Conservation (phyloP, 1,140 invertebrate species). For the Cylas formicarius region DNA sequence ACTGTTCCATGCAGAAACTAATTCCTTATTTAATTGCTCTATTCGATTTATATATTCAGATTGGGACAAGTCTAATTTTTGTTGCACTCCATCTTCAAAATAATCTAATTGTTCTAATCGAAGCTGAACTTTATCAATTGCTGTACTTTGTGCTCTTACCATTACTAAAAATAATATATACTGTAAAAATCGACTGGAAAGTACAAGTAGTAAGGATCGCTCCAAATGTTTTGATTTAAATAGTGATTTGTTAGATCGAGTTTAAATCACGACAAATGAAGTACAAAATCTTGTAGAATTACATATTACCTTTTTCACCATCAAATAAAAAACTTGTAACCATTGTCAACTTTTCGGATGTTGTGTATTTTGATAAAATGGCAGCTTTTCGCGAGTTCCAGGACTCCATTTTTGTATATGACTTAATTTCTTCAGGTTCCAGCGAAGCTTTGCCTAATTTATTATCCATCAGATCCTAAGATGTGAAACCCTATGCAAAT, state of each 20-base stretch:
- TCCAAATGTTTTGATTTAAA: neutral
- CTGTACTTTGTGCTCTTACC: conserved; percentile 67
- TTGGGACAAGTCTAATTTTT: conserved; percentile 83
- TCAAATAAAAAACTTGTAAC: conserved; percentile 78
- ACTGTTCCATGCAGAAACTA: conserved; percentile 83
- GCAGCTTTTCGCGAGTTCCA: conserved; percentile 64
- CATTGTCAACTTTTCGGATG: conserved; percentile 84
- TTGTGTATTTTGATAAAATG: conserved; percentile 84
- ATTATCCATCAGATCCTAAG: conserved; percentile 19
- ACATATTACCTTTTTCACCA: conserved; percentile 63
- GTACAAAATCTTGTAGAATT: neutral
- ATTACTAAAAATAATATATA: conserved; percentile 49
- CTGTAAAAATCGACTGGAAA: conserved; percentile 5
- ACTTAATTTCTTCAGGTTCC: conserved; percentile 22
- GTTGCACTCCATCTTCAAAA: conserved; percentile 82
- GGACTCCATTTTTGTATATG: conserved; percentile 51
- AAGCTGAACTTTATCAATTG: conserved; percentile 86
- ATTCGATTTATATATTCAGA: conserved; percentile 86
- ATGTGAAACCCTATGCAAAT: too few species aligned
- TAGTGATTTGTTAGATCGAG: neutral
- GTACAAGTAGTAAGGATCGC: neutral
- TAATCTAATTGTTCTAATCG: conserved; percentile 90
- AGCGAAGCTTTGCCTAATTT: conserved; percentile 3
- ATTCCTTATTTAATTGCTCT: conserved; percentile 81
- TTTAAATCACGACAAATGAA: conserved; percentile 3